phyloP scores from a whole-genome alignment of 2,888 invertebrate genomes.

The Ophion ellenae region DNA sequence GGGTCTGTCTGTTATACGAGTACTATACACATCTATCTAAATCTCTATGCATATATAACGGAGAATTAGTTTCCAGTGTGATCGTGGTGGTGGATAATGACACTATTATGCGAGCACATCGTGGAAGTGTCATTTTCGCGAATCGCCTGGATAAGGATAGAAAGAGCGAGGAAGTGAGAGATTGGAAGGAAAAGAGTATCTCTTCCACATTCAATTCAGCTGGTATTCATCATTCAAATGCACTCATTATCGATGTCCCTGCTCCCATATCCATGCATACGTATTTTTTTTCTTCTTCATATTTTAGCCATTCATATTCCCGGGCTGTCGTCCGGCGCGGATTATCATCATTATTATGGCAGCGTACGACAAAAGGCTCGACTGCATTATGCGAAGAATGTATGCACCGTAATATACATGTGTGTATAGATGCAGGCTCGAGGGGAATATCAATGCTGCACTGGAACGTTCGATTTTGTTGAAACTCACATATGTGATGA shows the following conservation, averaged over 20 bases:
- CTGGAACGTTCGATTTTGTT: too few species aligned
- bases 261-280: not conserved
- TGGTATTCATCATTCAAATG: conserved; percentile 32
- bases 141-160: conserved; percentile 48
- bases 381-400: conserved; percentile 32
- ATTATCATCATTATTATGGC: conserved; percentile 37
- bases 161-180: conserved; percentile 3
- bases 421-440: not conserved
- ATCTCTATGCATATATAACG: not conserved
- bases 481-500: too few species aligned
- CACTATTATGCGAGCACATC: conserved; percentile 46
- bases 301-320: conserved; percentile 40
- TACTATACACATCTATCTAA: not conserved
- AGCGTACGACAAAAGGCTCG: conserved; percentile 39
- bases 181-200: not conserved
- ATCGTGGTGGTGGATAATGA: conserved; percentile 43
- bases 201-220: conserved; percentile 45
- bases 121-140: conserved; percentile 57
- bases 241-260: conserved; percentile 51
- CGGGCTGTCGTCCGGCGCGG: conserved; percentile 41
- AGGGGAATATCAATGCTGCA: not conserved
- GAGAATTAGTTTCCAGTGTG: conserved; percentile 11
- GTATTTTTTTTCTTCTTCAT: conserved; percentile 13
- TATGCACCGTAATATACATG: not conserved
- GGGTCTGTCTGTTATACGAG: conserved; percentile 45